Evolutionary conservation across 2,113 vertebrate genomes (phyloP).

Genomic region (Sinosuthora webbiana): DNA sequence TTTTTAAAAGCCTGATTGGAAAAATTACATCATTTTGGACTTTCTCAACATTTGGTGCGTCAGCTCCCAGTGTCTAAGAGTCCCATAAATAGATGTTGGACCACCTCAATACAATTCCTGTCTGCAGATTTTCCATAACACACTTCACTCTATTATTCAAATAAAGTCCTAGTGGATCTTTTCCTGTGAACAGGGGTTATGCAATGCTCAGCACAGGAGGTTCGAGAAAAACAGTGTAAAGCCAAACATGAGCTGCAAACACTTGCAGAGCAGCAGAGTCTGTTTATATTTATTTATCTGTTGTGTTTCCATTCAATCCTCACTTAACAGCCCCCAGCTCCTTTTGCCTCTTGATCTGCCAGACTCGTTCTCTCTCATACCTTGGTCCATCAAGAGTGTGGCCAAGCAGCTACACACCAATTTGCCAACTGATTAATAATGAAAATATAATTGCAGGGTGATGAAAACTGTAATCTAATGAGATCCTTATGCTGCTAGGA

Average conservation of each 20-base stretch:
- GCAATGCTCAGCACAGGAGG: conserved; percentile 2
- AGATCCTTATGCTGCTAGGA: neutral
- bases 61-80: conserved; percentile 7
- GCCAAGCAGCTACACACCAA: neutral
- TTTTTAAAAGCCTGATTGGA: conserved; percentile 43
- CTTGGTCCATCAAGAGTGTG: neutral
- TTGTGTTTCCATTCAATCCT: neutral
- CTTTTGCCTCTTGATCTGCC: neutral
- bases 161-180: conserved; percentile 18
- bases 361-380: neutral
- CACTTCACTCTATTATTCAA: conserved; percentile 25
- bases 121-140: conserved; percentile 45
- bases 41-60: conserved; percentile 33
- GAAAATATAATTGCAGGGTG: neutral
- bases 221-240: conserved; percentile 11
- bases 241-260: neutral
- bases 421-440: neutral
- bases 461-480: neutral
- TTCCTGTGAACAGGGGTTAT: conserved; percentile 16
- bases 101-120: conserved; percentile 28
- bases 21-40: conserved; percentile 51
- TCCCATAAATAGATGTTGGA: conserved; percentile 58
- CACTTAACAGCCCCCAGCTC: neutral
- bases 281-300: neutral
- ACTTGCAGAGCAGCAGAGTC: neutral